A percentile compares a stretch with the other conserved stretches of the same genome.
Evolutionary conservation across 2,113 vertebrate species (phyloP).

Genomic region (mouse (Mus musculus)): GRCm39 chr1:162681001-162681500

Average conservation of each 20-base stretch:
- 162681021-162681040: conserved; percentile 43
- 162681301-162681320: fast-evolving
- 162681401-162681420: neutral
- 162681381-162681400: neutral
- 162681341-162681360: neutral
- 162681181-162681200: neutral
- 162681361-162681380: neutral
- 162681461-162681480: neutral
- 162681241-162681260: neutral
- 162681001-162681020: neutral
- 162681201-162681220: too few species aligned
- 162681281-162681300: too few species aligned
- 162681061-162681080: neutral
- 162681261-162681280: neutral
- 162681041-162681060: neutral
- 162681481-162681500: neutral
- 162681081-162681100: neutral
- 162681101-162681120: neutral
- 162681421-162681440: neutral
- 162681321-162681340: neutral
- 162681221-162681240: neutral
- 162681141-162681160: fast-evolving
- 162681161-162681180: neutral
- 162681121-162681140: neutral
- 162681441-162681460: neutral